These are phyloP conservation scores for Agrypnia vestita DNA, from an alignment of 1,140 invertebrate species.

Conservation along the genomic window DNA sequence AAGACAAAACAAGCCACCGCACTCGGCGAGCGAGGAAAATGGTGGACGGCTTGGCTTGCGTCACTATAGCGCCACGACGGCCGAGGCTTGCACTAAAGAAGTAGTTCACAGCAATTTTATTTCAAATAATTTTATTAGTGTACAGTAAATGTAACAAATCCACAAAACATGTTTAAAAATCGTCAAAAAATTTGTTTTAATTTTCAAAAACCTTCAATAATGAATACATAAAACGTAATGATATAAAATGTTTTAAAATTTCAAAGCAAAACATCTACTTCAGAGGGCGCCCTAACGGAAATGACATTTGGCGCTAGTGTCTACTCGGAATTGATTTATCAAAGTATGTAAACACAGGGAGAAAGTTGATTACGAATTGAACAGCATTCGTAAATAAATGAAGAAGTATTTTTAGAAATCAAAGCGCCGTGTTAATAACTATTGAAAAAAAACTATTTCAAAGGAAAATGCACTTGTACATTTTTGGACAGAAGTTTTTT, in stretches of 20 bases:
- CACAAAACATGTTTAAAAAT: background rate
- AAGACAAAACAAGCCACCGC: background rate
- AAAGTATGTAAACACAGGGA: background rate
- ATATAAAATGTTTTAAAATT: background rate
- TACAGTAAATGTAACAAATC: background rate
- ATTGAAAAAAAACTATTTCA: too few relatives aligned
- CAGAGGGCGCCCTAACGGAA: slow-evolving; percentile 33
- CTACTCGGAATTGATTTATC: slow-evolving; percentile 22
- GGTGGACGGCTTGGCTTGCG: slow-evolving; percentile 39
- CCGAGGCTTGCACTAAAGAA: slow-evolving; percentile 26
- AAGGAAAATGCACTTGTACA: too few relatives aligned
- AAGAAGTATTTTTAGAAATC: too few relatives aligned
- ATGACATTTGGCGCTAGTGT: slow-evolving; percentile 26
- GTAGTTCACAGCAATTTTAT: too few relatives aligned
- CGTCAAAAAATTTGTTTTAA: too few relatives aligned
- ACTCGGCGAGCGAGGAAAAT: slow-evolving; percentile 22
- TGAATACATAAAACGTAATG: background rate
- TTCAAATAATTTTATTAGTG: background rate
- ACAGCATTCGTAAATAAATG: too few relatives aligned
- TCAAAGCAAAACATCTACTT: slow-evolving; percentile 7
- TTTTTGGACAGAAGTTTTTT: too few relatives aligned
- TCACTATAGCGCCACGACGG: slow-evolving; percentile 27
- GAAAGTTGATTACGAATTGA: too few relatives aligned
- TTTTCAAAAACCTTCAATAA: slow-evolving; percentile 6
- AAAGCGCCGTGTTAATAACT: too few relatives aligned